Evolutionary conservation across 92 coral and sea anemone genomes (phyloP).

Genomic region (Paramuricea clavata): DNA sequence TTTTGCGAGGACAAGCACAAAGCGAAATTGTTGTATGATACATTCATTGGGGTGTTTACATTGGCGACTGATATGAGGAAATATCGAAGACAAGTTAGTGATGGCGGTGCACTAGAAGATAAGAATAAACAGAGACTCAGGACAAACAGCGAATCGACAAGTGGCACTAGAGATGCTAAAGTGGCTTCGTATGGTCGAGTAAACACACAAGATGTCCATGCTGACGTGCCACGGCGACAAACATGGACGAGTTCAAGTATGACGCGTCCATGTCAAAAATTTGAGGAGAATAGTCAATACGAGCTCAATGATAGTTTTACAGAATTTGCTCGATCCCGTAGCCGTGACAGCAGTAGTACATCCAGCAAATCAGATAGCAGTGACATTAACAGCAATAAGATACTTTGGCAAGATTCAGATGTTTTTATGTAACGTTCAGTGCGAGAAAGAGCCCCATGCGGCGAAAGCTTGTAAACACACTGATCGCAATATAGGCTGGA

Average conservation of each 20-base stretch:
- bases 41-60: conserved; percentile 15
- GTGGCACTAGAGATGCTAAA: background rate
- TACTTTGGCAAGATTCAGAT: background rate
- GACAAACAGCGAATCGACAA: background rate
- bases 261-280: background rate
- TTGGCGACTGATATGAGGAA: conserved; percentile 8
- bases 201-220: background rate
- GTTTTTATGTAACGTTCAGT: background rate
- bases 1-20: conserved; percentile 18
- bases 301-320: background rate
- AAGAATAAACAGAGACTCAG: background rate
- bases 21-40: conserved; percentile 11
- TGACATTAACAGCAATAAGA: background rate
- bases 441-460: too few relatives aligned
- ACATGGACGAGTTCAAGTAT: background rate
- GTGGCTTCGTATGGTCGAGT: background rate
- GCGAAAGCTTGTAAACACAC: too few relatives aligned
- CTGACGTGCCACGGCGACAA: background rate
- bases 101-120: background rate
- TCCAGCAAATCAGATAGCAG: background rate
- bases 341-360: background rate
- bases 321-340: conserved; percentile 10
- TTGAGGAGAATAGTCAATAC: background rate
- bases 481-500: too few relatives aligned
- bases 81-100: background rate